Evolutionary conservation across 1,140 invertebrate genomes (phyloP), one percentile per base, ranked within the genome.

Genomic region (Steinernema feltiae): DNA sequence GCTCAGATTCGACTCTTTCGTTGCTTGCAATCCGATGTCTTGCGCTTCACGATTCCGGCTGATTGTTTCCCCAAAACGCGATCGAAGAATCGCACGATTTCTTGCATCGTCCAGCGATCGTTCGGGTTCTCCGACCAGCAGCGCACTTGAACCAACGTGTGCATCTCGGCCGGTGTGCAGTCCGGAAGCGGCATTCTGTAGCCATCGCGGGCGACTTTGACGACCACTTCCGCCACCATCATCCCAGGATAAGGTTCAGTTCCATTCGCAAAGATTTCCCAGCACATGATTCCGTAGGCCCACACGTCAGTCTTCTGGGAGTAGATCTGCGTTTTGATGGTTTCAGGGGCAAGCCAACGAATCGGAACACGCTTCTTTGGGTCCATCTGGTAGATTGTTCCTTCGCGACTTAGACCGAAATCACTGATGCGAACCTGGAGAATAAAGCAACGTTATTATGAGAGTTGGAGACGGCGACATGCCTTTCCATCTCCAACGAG

Each of bases 241-340:
- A 80, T 72, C 32, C 80, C 80, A 3, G 75, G 79, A 74, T 81
- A 81, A 24, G 80, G 80, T 69, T 81, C 80, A 15, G 73, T 32
- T 0, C 73, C 80, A 21, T 81, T 71, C 35, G 35, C 7, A 30
- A 70, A 74, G n/a, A 80, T 81, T 30, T 80, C 79, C 79, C 79
- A 80, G 32, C 75, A 78, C 72, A 80, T 48, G 0, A 80, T 81
- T 35, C 79, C 79, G 30, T 75, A 80, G 18, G 79, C 70, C 35
- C 72, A 80, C 24, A 82, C 80, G 63, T 80, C 79, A 31, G 75
- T 75, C 63, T 80, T 82, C 29, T 76, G 75, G 17, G 80, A 32
- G 53, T 80, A 80, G 0, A 74, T 27, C 24, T 32, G 74, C 0
- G 71, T 74, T 24, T 31, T 32, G 24, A 80, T 69, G 17, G 74